Evolutionary conservation across 2,113 vertebrate genomes (phyloP), one percentile per base, ranked within the genome.

Genomic region (Danionella cerebrum): DNA sequence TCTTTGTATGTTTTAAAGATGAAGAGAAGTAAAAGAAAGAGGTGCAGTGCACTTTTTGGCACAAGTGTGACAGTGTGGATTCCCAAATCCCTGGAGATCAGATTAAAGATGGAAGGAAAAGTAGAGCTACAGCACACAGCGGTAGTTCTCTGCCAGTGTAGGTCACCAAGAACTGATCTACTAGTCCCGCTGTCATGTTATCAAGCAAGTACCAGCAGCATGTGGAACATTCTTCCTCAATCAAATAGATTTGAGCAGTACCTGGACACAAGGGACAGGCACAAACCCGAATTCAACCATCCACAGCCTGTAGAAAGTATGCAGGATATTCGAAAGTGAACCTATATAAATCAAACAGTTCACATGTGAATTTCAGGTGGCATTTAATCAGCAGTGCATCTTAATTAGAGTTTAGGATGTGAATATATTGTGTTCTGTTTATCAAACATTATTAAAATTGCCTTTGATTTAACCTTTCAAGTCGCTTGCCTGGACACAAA

Each of bases 81-180:
- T 33, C 55, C 14, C 16, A 24, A 65, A 50, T 65, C 57, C 42
- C 67, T 62, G 22, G 27, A 45, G 70, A 79, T 73, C 53, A 68
- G 67, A 73, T 77, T 70, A 73, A 68, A 77, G 29, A 60, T 53
- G 41, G 59, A 58, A 69, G 27, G n/a, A 47, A 45, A 73, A 48
- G 41, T 66, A 70, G 60, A 69, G 58, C 72, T 73, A 54, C 33
- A 42, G 58, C 52, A 48, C 52, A 51, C 6, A 29, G 55, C n/a
- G 16, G 55, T 27, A 19, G 24, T 29, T 13, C 12, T 42, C 51
- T 57, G 35, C 33, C 35, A 54, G n/a, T n/a, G n/a, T n/a, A n/a
- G n/a, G n/a, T n/a, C n/a, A n/a, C n/a, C n/a, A n/a, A n/a, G n/a
- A n/a, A n/a, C n/a, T n/a, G n/a, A n/a, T n/a, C n/a, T n/a, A n/a